phyloP scores from a whole-genome alignment of 2,797 vertebrate genomes.

The Micromesistius poutassou region DNA sequence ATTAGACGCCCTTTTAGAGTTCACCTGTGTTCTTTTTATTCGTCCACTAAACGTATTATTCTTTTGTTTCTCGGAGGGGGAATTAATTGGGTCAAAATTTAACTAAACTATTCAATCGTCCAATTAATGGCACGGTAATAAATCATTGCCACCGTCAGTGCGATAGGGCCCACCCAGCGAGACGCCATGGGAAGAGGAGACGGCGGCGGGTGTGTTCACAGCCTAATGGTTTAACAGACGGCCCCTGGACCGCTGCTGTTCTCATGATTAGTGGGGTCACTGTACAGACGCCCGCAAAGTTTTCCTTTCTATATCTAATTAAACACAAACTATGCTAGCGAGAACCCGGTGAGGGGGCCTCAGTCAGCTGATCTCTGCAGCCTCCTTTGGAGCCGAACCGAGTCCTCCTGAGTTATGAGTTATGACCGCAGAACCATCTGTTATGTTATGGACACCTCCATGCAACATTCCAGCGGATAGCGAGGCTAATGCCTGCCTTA shows the following conservation, averaged over 20 bases:
- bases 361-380: background rate
- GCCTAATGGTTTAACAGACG: background rate
- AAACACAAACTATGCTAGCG: background rate
- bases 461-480: background rate
- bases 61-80: background rate
- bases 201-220: background rate
- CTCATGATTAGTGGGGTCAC: background rate
- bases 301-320: background rate
- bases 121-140: background rate
- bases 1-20: background rate
- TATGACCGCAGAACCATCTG: background rate
- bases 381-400: background rate
- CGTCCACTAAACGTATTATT: background rate
- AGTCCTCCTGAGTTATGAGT: background rate
- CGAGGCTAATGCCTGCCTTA: background rate
- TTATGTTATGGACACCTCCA: background rate
- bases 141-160: background rate
- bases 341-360: background rate
- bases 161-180: background rate
- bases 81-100: background rate
- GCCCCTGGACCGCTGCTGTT: background rate
- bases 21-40: background rate
- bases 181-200: background rate
- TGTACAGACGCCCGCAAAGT: background rate
- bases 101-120: background rate